Evolutionary conservation across 2,113 vertebrate genomes (phyloP).

Genomic region (Callionymus lyra): DNA sequence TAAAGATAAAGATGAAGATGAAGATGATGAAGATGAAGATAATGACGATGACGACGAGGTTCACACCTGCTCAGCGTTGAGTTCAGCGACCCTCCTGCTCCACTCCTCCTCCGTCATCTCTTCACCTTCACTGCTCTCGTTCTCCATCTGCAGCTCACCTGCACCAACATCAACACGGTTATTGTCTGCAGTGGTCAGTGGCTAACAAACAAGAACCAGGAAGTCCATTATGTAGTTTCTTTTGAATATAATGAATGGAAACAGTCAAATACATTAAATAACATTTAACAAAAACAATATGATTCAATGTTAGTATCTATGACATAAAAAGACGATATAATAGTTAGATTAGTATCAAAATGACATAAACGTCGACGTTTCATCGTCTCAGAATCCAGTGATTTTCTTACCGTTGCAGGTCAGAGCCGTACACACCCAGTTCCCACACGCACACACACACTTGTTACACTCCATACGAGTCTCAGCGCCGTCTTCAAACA

Average conservation of each 20-base stretch:
- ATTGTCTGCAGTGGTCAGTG: neutral
- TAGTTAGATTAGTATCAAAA: too few species aligned
- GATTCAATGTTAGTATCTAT: too few species aligned
- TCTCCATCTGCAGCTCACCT: slow-evolving; percentile 54
- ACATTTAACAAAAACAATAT: too few species aligned
- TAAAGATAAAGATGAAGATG: too few species aligned
- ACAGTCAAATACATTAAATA: too few species aligned
- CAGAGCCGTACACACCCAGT: slow-evolving; percentile 93
- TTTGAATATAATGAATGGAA: too few species aligned
- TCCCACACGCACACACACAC: slow-evolving; percentile 91
- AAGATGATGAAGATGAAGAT: too few species aligned
- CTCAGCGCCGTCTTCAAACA: slow-evolving; percentile 82
- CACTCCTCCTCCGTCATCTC: slow-evolving; percentile 80
- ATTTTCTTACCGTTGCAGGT: slow-evolving; percentile 77
- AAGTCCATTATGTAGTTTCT: too few species aligned
- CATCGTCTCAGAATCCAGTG: too few species aligned
- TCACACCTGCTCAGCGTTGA: slow-evolving; percentile 46
- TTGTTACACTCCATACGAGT: slow-evolving; percentile 88
- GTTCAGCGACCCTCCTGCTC: slow-evolving; percentile 72
- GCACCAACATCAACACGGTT: neutral
- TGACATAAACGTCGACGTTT: too few species aligned
- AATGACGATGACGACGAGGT: neutral
- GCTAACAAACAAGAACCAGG: too few species aligned
- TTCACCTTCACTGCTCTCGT: slow-evolving; percentile 34
- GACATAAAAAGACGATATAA: too few species aligned